These are phyloP conservation scores for Acipenser ruthenus DNA, from an alignment of 2,797 vertebrate genomes.

Conservation along the genomic window DNA sequence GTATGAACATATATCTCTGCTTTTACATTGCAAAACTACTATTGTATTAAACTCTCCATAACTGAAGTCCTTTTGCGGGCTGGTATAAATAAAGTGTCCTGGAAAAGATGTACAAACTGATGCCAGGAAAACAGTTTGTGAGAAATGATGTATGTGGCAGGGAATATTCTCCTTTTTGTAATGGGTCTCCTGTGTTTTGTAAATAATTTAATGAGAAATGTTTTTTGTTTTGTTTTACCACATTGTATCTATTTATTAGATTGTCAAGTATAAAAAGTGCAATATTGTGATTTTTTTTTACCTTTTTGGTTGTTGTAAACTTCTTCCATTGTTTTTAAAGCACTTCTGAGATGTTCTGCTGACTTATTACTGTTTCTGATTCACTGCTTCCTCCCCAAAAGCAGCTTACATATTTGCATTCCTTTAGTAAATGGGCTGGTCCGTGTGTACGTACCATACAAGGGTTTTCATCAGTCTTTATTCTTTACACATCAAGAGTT, in stretches of 20 bases:
- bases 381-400: slow-evolving; percentile 30
- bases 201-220: slow-evolving; percentile 42
- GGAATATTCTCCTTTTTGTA: slow-evolving; percentile 16
- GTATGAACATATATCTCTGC: neutral
- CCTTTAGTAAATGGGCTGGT: slow-evolving; percentile 30
- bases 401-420: slow-evolving; percentile 52
- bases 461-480: no score
- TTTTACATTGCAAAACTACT: neutral
- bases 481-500: no score
- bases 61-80: neutral
- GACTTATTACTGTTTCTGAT: slow-evolving; percentile 26
- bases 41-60: neutral
- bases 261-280: slow-evolving; percentile 72
- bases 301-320: slow-evolving; percentile 32
- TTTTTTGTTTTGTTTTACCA: slow-evolving; percentile 23
- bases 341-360: slow-evolving; percentile 42
- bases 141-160: slow-evolving; percentile 13
- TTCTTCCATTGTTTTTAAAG: slow-evolving; percentile 41
- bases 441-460: no score
- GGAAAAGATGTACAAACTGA: neutral
- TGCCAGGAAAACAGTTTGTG: neutral
- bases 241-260: slow-evolving; percentile 87
- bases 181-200: slow-evolving; percentile 32
- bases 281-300: slow-evolving; percentile 50
- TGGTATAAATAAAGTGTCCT: no score